phyloP scores from a whole-genome alignment of 1,140 invertebrate species.

The Brachionus rubens region DNA sequence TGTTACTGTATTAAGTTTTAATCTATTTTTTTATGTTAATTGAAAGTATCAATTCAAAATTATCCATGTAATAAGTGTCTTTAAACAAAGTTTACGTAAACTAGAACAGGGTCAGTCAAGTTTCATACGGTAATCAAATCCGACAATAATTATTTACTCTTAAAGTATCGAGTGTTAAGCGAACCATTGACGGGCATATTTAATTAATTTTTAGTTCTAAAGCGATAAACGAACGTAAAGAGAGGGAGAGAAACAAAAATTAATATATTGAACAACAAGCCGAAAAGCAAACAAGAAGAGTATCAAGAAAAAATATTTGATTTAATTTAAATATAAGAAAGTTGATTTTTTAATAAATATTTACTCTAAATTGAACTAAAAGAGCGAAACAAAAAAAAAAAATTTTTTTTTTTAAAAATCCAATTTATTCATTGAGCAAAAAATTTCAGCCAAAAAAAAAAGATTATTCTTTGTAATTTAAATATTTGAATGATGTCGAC shows the following conservation, averaged over 20 bases:
- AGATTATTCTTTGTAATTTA: slow-evolving; percentile 27
- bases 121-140: no score
- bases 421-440: slow-evolving; percentile 9
- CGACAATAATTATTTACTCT: neutral
- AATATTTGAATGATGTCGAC: slow-evolving; percentile 23
- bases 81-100: no score
- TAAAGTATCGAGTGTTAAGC: neutral
- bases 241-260: neutral
- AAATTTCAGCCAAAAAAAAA: no score
- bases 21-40: no score
- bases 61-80: no score
- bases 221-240: neutral
- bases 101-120: no score
- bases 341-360: slow-evolving; percentile 33
- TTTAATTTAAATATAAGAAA: slow-evolving; percentile 41
- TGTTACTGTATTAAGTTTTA: no score
- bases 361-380: slow-evolving; percentile 27
- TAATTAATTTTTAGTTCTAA: no score
- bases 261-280: slow-evolving; percentile 41
- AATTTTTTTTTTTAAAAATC: neutral
- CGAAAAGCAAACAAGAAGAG: slow-evolving; percentile 37
- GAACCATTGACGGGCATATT: no score
- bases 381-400: slow-evolving; percentile 7
- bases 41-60: no score
- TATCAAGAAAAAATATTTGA: slow-evolving; percentile 31